Evolutionary conservation across 1,140 invertebrate species (phyloP).

Genomic region (Nasonia giraulti): DNA sequence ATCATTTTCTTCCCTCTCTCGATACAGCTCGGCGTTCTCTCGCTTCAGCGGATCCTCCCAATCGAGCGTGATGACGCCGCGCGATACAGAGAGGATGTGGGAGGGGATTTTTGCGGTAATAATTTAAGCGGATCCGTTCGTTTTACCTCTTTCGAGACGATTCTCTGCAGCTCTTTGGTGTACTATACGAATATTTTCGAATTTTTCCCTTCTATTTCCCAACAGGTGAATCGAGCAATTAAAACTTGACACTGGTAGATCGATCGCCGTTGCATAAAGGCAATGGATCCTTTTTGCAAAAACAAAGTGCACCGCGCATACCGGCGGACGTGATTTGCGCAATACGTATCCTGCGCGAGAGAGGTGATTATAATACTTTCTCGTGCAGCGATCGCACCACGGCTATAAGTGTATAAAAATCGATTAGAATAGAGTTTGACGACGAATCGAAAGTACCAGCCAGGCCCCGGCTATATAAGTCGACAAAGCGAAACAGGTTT

Average conservation of each 20-base stretch:
- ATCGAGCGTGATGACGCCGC: constrained; percentile 62
- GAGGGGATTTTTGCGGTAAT: not conserved
- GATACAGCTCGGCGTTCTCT: constrained; percentile 32
- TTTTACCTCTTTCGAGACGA: no score
- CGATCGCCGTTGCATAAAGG: no score
- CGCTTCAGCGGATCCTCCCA: constrained; percentile 59
- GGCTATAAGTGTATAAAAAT: not conserved
- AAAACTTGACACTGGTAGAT: not conserved
- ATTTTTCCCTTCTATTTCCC: not conserved
- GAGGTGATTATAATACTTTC: constrained; percentile 1
- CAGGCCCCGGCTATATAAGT: not conserved
- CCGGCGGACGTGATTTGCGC: not conserved
- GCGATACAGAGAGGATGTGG: constrained; percentile 45
- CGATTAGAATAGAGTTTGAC: constrained; percentile 21
- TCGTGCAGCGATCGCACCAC: no score
- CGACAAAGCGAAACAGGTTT: constrained; percentile 39
- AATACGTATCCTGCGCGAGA: not conserved
- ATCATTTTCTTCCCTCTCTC: constrained; percentile 60
- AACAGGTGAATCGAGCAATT: not conserved
- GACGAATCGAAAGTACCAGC: constrained; percentile 8
- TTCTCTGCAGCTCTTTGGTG: no score
- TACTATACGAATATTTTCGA: no score
- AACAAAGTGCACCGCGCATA: not conserved
- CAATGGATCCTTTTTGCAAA: not conserved
- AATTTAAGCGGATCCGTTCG: not conserved